Conservation (phyloP, 2,888 invertebrate genomes). For the Kuschelorhynchus macadamiae region DNA sequence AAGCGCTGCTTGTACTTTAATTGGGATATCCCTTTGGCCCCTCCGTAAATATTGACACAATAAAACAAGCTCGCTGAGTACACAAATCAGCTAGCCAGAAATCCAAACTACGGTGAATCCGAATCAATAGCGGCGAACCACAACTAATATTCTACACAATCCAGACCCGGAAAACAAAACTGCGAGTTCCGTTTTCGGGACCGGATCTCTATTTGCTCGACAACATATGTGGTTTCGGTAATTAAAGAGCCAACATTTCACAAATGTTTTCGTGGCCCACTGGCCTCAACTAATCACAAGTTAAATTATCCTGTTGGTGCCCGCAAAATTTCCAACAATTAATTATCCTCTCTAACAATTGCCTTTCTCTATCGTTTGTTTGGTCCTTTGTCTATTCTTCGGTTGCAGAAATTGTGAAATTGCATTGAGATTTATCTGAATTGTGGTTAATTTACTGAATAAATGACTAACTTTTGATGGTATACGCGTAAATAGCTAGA, state of each 20-base stretch:
- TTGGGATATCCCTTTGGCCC: constrained; percentile 13
- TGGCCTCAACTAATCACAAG: constrained; percentile 40
- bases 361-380: constrained; percentile 24
- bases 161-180: constrained; percentile 42
- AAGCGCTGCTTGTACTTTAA: no score
- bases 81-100: constrained; percentile 39
- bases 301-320: constrained; percentile 40
- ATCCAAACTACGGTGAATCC: constrained; percentile 42
- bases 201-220: constrained; percentile 41
- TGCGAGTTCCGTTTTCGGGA: constrained; percentile 34
- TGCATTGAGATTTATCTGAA: no score
- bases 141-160: constrained; percentile 47
- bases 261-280: constrained; percentile 42
- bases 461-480: no score
- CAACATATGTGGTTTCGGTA: constrained; percentile 45
- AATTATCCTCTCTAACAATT: constrained; percentile 35
- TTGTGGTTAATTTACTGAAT: no score
- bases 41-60: constrained; percentile 29
- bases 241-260: constrained; percentile 45
- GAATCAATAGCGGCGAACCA: constrained; percentile 41
- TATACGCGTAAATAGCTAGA: no score
- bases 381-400: constrained; percentile 1
- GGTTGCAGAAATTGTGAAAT: no score
- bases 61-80: constrained; percentile 25
- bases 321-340: constrained; percentile 41